Conservation (phyloP, 2,888 invertebrate genomes). For the Lymantria dispar region DNA sequence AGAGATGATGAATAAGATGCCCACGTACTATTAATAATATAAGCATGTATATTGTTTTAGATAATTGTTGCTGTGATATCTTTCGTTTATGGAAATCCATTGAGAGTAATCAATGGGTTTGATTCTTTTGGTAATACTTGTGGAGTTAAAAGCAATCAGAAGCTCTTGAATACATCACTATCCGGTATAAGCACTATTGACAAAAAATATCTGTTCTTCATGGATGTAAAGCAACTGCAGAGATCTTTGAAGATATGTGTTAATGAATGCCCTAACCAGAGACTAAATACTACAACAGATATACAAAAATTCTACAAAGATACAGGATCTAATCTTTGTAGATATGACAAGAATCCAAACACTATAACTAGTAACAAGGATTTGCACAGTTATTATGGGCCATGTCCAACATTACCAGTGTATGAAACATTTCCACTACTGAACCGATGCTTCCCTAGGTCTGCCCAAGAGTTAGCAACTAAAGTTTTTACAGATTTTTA, state of each 20-base stretch:
- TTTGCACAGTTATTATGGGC: constrained; percentile 82
- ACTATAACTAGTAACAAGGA: constrained; percentile 66
- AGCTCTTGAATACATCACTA: constrained; percentile 86
- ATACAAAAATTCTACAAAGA: constrained; percentile 87
- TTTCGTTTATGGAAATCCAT: constrained; percentile 93
- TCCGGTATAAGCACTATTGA: constrained; percentile 92
- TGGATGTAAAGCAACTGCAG: constrained; percentile 89
- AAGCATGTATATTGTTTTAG: constrained; percentile 43
- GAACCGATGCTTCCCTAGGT: constrained; percentile 93
- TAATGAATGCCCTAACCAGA: constrained; percentile 90
- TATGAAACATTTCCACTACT: constrained; percentile 90
- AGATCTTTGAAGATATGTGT: constrained; percentile 94
- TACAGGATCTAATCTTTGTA: constrained; percentile 90
- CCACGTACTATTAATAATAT: too few species aligned
- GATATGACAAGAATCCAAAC: constrained; percentile 85
- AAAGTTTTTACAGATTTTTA: constrained; percentile 88
- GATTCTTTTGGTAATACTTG: constrained; percentile 98
- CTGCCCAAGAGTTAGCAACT: constrained; percentile 84
- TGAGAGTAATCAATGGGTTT: constrained; percentile 93
- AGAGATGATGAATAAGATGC: too few species aligned
- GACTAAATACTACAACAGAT: constrained; percentile 84
- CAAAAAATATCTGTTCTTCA: constrained; percentile 91
- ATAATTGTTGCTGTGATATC: constrained; percentile 93
- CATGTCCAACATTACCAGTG: constrained; percentile 91
- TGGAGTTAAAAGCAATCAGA: constrained; percentile 90